phyloP scores from a whole-genome alignment of 2,797 vertebrate species.

The Phalanger gymnotis region DNA sequence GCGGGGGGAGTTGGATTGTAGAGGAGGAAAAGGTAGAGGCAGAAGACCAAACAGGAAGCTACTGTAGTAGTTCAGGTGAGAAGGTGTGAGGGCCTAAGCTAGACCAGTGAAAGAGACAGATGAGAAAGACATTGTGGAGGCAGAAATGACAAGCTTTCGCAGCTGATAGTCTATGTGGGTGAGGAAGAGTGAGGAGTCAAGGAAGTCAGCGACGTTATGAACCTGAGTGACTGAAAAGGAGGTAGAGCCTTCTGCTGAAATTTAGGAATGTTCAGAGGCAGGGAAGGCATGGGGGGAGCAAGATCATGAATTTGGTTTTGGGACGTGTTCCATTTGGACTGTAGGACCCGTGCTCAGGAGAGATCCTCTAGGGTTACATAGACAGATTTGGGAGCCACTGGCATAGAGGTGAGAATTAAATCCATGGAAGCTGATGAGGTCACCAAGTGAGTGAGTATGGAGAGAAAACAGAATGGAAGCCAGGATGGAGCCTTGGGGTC shows the following conservation, averaged over 20 bases:
- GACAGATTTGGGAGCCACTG: neutral
- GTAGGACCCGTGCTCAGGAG: neutral
- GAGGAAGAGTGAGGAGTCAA: neutral
- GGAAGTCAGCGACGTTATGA: neutral
- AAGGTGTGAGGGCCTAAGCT: too few species aligned
- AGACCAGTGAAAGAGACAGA: neutral
- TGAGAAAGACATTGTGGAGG: neutral
- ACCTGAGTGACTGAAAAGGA: neutral
- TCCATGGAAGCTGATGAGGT: neutral
- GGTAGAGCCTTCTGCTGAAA: neutral
- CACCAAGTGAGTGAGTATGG: neutral
- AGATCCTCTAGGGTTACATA: neutral
- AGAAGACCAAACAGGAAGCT: too few species aligned
- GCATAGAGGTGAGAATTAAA: too few species aligned
- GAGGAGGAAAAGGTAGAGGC: too few species aligned
- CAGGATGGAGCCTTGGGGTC: too few species aligned
- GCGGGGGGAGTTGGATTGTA: too few species aligned
- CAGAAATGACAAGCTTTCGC: neutral
- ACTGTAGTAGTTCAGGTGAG: too few species aligned
- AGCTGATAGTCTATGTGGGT: neutral
- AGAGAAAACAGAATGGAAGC: neutral
- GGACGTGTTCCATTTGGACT: neutral
- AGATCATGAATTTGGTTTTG: neutral
- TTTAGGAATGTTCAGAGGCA: neutral
- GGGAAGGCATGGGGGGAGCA: neutral